Conservation (phyloP, 2,888 invertebrate species). For the Atrina japonica region DNA sequence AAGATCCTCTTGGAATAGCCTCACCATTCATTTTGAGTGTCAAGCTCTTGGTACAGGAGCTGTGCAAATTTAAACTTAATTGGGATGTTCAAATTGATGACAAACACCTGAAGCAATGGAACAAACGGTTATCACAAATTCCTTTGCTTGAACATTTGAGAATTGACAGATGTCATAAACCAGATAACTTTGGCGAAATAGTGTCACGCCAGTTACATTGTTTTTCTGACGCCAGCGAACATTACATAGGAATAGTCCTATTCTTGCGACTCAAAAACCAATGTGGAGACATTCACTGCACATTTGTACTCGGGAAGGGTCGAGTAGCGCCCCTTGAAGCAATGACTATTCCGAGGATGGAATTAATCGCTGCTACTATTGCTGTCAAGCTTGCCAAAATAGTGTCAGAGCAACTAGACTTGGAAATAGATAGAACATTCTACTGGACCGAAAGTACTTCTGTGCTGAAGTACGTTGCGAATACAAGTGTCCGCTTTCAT, state of each 20-base stretch:
- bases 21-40: slow-evolving; percentile 37
- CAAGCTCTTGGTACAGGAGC: slow-evolving; percentile 23
- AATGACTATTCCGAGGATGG: slow-evolving; percentile 39
- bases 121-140: slow-evolving; percentile 16
- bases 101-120: slow-evolving; percentile 18
- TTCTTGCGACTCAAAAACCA: slow-evolving; percentile 27
- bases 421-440: too few relatives aligned
- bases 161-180: slow-evolving; percentile 35
- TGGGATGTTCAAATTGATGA: slow-evolving; percentile 41
- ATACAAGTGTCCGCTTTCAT: slow-evolving; percentile 25
- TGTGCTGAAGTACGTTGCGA: slow-evolving; percentile 29
- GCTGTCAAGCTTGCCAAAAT: slow-evolving; percentile 15
- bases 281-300: slow-evolving; percentile 23
- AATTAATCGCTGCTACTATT: slow-evolving; percentile 34
- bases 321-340: slow-evolving; percentile 31
- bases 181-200: slow-evolving; percentile 26
- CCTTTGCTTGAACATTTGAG: slow-evolving; percentile 6
- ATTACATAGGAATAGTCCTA: slow-evolving; percentile 27
- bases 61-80: slow-evolving; percentile 19
- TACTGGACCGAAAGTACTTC: slow-evolving; percentile 39
- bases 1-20: slow-evolving; percentile 40
- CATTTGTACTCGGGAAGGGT: slow-evolving; percentile 34
- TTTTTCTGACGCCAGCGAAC: slow-evolving; percentile 40
- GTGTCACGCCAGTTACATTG: slow-evolving; percentile 31
- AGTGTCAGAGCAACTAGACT: slow-evolving; percentile 26